Percentiles rank a stretch among this genome's conserved stretches.
phyloP scores from a whole-genome alignment of 2,888 invertebrate genomes.

The Thyatira batis region DNA sequence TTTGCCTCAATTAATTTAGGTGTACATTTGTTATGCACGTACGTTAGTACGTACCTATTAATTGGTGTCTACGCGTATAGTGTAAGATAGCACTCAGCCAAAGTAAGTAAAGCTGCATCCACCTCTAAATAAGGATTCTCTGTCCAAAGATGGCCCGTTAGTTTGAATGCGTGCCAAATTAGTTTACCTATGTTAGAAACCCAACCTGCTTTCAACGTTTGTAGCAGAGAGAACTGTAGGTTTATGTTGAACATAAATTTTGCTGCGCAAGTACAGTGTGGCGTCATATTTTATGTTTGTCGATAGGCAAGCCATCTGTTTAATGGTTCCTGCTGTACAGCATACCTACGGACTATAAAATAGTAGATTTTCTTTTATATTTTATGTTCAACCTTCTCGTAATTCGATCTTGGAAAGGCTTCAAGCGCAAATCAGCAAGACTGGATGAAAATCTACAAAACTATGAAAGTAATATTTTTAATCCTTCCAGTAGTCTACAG shows the following conservation, averaged over 20 bases:
- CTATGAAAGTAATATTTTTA: too few relatives aligned
- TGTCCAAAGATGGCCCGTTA: slow-evolving; percentile 46
- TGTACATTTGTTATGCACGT: too few relatives aligned
- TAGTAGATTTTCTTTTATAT: neutral
- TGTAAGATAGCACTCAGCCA: neutral
- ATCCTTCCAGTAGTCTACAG: too few relatives aligned
- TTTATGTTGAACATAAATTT: slow-evolving; percentile 20
- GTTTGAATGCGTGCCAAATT: slow-evolving; percentile 64
- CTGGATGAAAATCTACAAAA: too few relatives aligned
- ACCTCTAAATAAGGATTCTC: slow-evolving; percentile 44
- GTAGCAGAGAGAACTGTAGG: slow-evolving; percentile 22
- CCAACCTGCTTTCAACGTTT: slow-evolving; percentile 24
- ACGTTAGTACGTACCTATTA: neutral
- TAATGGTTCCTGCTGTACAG: neutral
- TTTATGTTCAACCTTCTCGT: neutral
- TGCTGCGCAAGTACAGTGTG: slow-evolving; percentile 26
- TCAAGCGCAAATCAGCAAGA: too few relatives aligned
- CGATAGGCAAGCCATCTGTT: neutral
- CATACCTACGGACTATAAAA: neutral
- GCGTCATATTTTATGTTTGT: slow-evolving; percentile 20
- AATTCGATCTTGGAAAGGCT: neutral
- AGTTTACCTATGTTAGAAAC: slow-evolving; percentile 44
- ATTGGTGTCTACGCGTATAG: neutral
- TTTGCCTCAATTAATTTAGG: too few relatives aligned
- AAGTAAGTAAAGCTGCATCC: slow-evolving; percentile 17